Evolutionary conservation across 2,888 invertebrate genomes (phyloP).

Genomic region (Drosophila merina): DNA sequence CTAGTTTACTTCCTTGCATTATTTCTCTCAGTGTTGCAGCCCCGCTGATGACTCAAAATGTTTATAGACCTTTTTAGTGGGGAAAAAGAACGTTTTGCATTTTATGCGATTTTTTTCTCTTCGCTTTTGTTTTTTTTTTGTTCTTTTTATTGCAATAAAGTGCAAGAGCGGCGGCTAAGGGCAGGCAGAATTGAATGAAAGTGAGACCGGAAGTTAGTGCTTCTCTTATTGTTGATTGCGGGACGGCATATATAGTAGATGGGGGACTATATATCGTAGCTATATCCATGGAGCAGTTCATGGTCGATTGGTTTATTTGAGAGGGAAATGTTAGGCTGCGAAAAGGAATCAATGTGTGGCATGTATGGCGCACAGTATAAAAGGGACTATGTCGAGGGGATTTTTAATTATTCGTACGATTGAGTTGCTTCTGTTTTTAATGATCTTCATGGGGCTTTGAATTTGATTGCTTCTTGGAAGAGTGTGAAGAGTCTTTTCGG

Average conservation of each 20-base stretch:
- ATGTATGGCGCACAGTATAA: slow-evolving; percentile 15
- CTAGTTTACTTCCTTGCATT: too few relatives aligned
- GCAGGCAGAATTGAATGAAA: slow-evolving; percentile 67
- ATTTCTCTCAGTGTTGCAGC: neutral
- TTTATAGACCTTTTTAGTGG: slow-evolving; percentile 54
- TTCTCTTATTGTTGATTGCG: slow-evolving; percentile 54
- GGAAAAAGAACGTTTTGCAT: slow-evolving; percentile 52
- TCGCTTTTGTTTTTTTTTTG: slow-evolving; percentile 13
- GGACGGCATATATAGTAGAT: slow-evolving; percentile 14
- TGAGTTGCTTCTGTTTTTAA: slow-evolving; percentile 21
- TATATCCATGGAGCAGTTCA: slow-evolving; percentile 16
- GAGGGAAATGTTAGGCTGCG: slow-evolving; percentile 31
- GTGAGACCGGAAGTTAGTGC: slow-evolving; percentile 63
- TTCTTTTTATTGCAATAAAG: slow-evolving; percentile 45
- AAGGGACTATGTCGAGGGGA: slow-evolving; percentile 10
- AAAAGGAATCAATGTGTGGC: slow-evolving; percentile 15
- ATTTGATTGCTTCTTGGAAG: slow-evolving; percentile 3
- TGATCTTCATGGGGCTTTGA: slow-evolving; percentile 4
- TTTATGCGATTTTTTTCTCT: slow-evolving; percentile 46
- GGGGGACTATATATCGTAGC: neutral
- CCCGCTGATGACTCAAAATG: slow-evolving; percentile 50
- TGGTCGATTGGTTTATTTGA: slow-evolving; percentile 37
- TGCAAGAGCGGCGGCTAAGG: slow-evolving; percentile 37
- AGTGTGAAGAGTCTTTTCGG: slow-evolving; percentile 3
- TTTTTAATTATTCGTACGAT: slow-evolving; percentile 34